Percentiles rank a stretch among this genome's conserved stretches.
These are phyloP conservation scores for Macaca mulatta DNA, from an alignment of 2,113 vertebrate genomes.

Conservation along the genomic window DNA sequence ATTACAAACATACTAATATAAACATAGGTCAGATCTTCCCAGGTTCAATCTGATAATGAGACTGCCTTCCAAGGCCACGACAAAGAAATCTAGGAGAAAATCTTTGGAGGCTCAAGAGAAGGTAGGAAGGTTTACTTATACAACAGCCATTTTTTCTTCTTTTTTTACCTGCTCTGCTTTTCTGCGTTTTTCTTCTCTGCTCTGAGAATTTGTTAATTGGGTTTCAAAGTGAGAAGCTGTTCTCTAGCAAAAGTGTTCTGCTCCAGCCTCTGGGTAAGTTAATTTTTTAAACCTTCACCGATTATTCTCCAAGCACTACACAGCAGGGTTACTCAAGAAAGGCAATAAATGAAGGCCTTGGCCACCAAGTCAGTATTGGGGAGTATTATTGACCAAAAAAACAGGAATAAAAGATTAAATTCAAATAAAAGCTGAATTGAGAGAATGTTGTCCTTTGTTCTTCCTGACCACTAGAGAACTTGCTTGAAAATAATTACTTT, in stretches of 20 bases:
- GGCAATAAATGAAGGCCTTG: not conserved
- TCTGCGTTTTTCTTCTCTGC: not conserved
- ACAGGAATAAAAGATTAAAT: not conserved
- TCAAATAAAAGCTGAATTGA: not conserved
- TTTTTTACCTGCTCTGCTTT: not conserved
- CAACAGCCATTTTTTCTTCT: not conserved
- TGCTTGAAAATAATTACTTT: not conserved
- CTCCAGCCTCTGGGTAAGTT: not conserved
- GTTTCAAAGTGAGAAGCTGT: slow-evolving; percentile 5
- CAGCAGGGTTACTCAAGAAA: not conserved
- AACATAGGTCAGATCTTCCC: not conserved
- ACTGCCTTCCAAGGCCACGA: not conserved
- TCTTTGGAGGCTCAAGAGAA: not conserved
- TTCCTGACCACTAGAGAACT: not conserved
- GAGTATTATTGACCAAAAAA: not conserved
- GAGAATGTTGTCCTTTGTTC: not conserved
- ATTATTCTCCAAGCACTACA: not conserved
- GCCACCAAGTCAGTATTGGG: not conserved
- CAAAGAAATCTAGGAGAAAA: not conserved
- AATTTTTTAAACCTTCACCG: not conserved
- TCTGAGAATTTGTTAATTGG: not conserved
- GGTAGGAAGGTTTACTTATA: not conserved
- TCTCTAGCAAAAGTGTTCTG: not conserved
- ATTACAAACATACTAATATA: not conserved
- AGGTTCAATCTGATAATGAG: not conserved